A percentile compares a stretch with the other conserved stretches of the same genome.
Evolutionary conservation across 1,140 invertebrate genomes (phyloP).

Genomic region (Orussus abietinus): DNA sequence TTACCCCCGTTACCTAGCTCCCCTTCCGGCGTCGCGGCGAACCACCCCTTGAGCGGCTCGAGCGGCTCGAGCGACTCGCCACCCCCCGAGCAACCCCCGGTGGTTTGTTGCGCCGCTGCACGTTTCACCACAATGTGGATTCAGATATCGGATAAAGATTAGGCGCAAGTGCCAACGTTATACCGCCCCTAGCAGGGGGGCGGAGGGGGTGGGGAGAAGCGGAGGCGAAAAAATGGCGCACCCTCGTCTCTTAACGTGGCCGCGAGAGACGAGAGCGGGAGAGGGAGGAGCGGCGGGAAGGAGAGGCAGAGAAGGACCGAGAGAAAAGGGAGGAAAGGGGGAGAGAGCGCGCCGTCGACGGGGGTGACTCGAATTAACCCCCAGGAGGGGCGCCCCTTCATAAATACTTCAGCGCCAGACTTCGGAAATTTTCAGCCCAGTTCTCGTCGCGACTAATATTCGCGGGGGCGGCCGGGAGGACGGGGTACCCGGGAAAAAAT

Average conservation of each 20-base stretch:
- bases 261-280: neutral
- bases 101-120: constrained; percentile 11
- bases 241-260: neutral
- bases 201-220: constrained; percentile 3
- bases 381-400: constrained; percentile 25
- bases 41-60: too few relatives aligned
- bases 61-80: neutral
- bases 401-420: constrained; percentile 40
- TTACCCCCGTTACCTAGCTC: too few relatives aligned
- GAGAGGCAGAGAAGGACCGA: constrained; percentile 4
- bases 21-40: too few relatives aligned
- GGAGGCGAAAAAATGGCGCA: constrained; percentile 1
- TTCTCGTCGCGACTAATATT: constrained; percentile 24
- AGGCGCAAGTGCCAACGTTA: constrained; percentile 14
- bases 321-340: constrained; percentile 18
- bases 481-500: constrained; percentile 8
- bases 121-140: constrained; percentile 21
- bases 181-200: neutral
- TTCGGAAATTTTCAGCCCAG: constrained; percentile 35
- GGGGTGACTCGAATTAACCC: constrained; percentile 3
- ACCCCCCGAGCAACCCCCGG: neutral
- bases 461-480: constrained; percentile 4
- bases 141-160: constrained; percentile 37
- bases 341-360: constrained; percentile 10
- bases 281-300: constrained; percentile 1